Evolutionary conservation across 1,140 invertebrate species (phyloP).

Genomic region (Anastrepha obliqua): DNA sequence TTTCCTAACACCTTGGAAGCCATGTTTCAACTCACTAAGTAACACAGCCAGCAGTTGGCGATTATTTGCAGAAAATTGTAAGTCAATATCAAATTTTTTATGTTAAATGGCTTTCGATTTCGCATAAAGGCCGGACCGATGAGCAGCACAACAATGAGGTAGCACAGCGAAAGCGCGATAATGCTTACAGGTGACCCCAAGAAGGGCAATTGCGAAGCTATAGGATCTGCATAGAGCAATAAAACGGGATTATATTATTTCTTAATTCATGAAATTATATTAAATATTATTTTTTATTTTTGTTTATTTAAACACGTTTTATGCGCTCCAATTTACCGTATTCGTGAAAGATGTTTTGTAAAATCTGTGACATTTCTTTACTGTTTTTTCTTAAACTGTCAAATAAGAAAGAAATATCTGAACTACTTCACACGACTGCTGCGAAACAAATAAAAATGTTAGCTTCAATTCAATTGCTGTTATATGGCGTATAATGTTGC

Average conservation of each 20-base stretch:
- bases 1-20: no score
- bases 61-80: constrained; percentile 88
- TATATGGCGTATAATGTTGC: background rate
- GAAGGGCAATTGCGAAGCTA: constrained; percentile 60
- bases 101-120: constrained; percentile 81
- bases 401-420: background rate
- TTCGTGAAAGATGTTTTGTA: background rate
- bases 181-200: constrained; percentile 77
- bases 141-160: constrained; percentile 77
- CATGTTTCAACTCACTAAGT: background rate
- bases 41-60: constrained; percentile 73
- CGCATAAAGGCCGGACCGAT: constrained; percentile 84
- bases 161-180: constrained; percentile 77
- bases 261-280: background rate
- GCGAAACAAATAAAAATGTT: background rate
- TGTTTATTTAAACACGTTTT: background rate
- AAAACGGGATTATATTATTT: background rate
- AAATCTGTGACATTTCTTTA: background rate
- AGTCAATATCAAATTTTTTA: constrained; percentile 80
- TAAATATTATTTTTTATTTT: no score
- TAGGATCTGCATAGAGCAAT: constrained; percentile 60
- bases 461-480: background rate
- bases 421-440: background rate
- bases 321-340: background rate
- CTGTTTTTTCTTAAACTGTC: background rate